Conservation (phyloP, 2,113 vertebrate genomes). For the Aphyosemion australe region DNA sequence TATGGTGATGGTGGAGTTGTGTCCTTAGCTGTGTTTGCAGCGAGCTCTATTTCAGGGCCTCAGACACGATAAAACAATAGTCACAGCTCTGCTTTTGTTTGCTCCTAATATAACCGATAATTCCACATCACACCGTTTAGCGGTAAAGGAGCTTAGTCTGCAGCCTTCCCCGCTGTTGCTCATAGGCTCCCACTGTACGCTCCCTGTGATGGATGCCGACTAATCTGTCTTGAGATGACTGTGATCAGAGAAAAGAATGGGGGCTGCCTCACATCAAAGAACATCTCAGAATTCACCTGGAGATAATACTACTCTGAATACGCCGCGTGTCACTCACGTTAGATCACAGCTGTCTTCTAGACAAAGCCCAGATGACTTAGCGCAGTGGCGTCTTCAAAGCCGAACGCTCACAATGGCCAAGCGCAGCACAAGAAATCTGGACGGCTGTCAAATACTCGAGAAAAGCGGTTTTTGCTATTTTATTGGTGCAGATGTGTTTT, state of each 20-base stretch:
- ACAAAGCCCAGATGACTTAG: constrained; percentile 42
- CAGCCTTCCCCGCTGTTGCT: constrained; percentile 49
- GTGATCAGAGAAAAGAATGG: constrained; percentile 67
- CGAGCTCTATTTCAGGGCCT: constrained; percentile 34
- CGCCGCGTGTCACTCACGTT: constrained; percentile 54
- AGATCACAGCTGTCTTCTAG: constrained; percentile 56
- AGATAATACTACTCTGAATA: constrained; percentile 60
- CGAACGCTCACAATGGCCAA: constrained; percentile 25
- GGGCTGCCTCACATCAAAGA: constrained; percentile 66
- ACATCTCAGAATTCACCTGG: constrained; percentile 69
- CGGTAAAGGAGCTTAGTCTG: constrained; percentile 69
- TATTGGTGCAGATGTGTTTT: constrained; percentile 1
- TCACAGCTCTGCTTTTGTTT: constrained; percentile 8
- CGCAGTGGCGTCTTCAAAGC: constrained; percentile 43
- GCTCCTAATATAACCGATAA: constrained; percentile 39
- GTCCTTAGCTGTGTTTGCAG: constrained; percentile 50
- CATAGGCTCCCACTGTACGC: constrained; percentile 39
- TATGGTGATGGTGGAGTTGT: constrained; percentile 66
- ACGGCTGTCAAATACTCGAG: constrained; percentile 25
- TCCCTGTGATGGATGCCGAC: constrained; percentile 66
- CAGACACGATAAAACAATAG: constrained; percentile 46
- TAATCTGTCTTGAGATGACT: constrained; percentile 72
- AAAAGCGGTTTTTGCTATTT: constrained; percentile 20
- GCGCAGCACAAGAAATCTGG: constrained; percentile 21
- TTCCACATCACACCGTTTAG: constrained; percentile 46